Evolutionary conservation across 2,888 invertebrate species (phyloP).

Genomic region (Amorpha juglandis): DNA sequence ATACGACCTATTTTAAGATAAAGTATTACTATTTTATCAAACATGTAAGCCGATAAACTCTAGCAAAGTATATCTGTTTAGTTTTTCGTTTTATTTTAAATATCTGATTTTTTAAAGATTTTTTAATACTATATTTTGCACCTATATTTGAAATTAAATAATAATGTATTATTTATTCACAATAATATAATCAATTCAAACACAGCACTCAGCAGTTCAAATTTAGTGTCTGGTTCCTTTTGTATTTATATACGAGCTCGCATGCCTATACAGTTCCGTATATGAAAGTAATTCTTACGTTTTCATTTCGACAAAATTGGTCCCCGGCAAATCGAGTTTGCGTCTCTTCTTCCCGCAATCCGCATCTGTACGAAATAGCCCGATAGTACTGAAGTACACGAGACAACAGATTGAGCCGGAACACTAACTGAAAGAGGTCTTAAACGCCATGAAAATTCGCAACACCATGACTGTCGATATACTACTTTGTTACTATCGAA

Average conservation of each 20-base stretch:
- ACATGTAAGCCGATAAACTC: no score
- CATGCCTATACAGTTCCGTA: slow-evolving; percentile 37
- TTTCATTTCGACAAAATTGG: slow-evolving; percentile 68
- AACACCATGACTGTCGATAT: slow-evolving; percentile 40
- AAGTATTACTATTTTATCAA: background rate
- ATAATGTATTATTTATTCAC: no score
- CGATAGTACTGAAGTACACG: slow-evolving; percentile 67
- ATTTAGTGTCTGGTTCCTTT: background rate
- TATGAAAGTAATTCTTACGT: slow-evolving; percentile 52
- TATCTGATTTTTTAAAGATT: no score
- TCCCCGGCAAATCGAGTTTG: slow-evolving; percentile 69
- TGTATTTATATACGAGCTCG: slow-evolving; percentile 9
- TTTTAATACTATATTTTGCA: no score
- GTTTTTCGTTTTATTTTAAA: no score
- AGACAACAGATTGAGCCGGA: slow-evolving; percentile 78
- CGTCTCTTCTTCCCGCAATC: slow-evolving; percentile 64
- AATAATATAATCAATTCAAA: no score
- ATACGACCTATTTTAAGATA: no score
- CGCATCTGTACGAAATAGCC: slow-evolving; percentile 75
- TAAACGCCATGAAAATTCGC: slow-evolving; percentile 53
- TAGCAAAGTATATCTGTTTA: no score
- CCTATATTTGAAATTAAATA: no score
- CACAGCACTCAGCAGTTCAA: no score
- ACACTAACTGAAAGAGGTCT: slow-evolving; percentile 53
- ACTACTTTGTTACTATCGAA: slow-evolving; percentile 36